phyloP scores from a whole-genome alignment of 2,113 vertebrate genomes.

The Argyrosomus japonicus region DNA sequence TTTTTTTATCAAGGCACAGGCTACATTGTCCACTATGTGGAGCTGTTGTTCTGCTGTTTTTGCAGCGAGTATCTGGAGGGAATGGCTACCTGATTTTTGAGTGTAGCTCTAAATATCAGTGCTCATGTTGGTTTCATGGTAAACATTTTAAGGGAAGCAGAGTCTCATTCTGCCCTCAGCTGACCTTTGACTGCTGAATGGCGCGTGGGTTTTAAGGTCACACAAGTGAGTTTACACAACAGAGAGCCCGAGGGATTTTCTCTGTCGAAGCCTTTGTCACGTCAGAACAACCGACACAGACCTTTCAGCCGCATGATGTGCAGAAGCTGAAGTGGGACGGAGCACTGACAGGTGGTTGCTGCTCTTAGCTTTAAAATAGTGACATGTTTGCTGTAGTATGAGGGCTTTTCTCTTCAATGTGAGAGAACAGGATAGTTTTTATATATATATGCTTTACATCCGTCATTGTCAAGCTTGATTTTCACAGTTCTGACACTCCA shows the following conservation, averaged over 20 bases:
- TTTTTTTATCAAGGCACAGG: not conserved
- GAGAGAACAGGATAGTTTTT: not conserved
- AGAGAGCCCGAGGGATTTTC: conserved; percentile 28
- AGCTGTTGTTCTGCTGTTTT: conserved; percentile 42
- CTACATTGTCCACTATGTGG: conserved; percentile 64
- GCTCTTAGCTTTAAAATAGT: no score
- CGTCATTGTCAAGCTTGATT: not conserved
- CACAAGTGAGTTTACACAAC: conserved; percentile 3
- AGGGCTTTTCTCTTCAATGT: not conserved
- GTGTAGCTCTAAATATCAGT: conserved; percentile 10
- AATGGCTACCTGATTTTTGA: conserved; percentile 9
- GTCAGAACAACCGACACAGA: conserved; percentile 31
- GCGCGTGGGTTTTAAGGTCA: conserved; percentile 3
- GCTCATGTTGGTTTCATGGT: conserved; percentile 27
- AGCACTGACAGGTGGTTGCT: conserved; percentile 10
- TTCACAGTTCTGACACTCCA: not conserved
- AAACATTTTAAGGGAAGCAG: conserved; percentile 32
- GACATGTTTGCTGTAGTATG: not conserved
- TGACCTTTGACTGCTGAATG: conserved; percentile 14
- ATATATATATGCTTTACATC: not conserved
- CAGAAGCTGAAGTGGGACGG: not conserved
- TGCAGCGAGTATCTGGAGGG: not conserved
- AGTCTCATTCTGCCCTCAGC: conserved; percentile 18
- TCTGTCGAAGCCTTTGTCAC: conserved; percentile 27
- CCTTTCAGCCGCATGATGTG: conserved; percentile 8